phyloP scores from a whole-genome alignment of 2,113 vertebrate genomes.

The Bucco capensis region DNA sequence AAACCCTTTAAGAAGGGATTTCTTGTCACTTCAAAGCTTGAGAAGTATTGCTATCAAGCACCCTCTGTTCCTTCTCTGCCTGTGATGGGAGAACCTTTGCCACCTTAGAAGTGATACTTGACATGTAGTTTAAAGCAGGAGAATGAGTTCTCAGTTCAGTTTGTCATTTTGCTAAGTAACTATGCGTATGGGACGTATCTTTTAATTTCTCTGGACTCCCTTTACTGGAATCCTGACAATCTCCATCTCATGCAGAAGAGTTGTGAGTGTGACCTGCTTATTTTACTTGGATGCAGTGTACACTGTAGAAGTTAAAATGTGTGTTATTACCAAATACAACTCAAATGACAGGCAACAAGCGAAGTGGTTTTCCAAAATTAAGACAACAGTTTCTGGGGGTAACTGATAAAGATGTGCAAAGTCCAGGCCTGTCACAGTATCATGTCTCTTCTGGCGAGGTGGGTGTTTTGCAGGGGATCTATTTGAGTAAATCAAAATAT shows the following conservation, averaged over 20 bases:
- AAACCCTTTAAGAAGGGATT: not conserved
- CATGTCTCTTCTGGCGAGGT: not conserved
- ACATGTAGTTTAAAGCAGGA: not conserved
- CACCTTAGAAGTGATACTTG: not conserved
- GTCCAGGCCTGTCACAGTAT: not conserved
- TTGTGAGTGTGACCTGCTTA: not conserved
- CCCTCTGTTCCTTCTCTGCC: not conserved
- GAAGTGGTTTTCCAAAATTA: not conserved
- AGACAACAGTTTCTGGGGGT: not conserved
- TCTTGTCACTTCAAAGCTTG: not conserved
- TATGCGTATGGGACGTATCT: not conserved
- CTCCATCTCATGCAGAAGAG: not conserved
- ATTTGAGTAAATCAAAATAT: conserved; percentile 19
- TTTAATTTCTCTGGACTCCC: not conserved
- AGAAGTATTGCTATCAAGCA: not conserved
- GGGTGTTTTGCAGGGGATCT: not conserved
- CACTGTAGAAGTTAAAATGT: not conserved
- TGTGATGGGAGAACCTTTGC: not conserved
- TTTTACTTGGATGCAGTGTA: not conserved
- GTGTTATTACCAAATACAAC: not conserved
- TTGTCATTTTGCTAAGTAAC: not conserved
- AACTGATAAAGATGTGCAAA: not conserved
- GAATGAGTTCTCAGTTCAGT: not conserved
- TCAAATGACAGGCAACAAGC: not conserved
- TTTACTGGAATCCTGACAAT: not conserved